These are phyloP conservation scores for Origma solitaria DNA, from an alignment of 2,113 vertebrate species.

Conservation along the genomic window DNA sequence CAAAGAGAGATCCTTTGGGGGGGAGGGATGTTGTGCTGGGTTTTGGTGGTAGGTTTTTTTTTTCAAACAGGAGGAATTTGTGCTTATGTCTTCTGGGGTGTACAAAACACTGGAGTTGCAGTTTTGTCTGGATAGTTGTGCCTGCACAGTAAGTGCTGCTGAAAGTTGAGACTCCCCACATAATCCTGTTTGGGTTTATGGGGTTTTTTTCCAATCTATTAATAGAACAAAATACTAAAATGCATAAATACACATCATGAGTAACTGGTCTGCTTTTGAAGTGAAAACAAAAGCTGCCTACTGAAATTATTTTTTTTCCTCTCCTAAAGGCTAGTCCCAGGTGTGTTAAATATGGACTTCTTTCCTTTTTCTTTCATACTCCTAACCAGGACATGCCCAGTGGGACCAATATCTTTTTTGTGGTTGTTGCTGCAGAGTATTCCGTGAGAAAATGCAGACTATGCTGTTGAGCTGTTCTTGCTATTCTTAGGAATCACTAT, in stretches of 20 bases:
- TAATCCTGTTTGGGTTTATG: neutral
- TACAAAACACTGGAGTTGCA: neutral
- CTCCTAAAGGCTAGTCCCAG: neutral
- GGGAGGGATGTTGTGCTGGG: neutral
- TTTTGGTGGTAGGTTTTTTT: neutral
- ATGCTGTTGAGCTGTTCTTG: neutral
- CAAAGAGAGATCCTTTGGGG: conserved; percentile 41
- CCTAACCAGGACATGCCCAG: neutral
- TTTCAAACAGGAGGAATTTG: conserved; percentile 10
- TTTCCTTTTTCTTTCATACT: neutral
- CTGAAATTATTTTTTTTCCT: neutral
- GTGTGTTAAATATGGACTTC: neutral
- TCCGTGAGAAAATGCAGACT: neutral
- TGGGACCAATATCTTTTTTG: neutral
- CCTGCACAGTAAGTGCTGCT: neutral
- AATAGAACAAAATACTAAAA: conserved; percentile 33
- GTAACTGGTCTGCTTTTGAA: neutral
- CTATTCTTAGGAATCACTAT: neutral
- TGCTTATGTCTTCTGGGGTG: neutral
- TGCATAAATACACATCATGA: neutral
- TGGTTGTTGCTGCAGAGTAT: neutral
- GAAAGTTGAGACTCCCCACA: neutral
- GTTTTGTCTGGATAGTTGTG: neutral
- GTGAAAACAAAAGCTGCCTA: conserved; percentile 7
- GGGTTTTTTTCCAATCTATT: neutral